These are phyloP conservation scores for Turritopsis dohrnii DNA, from an alignment of 30 jellyfish, hydroid and myxozoan genomes.

Conservation along the genomic window DNA sequence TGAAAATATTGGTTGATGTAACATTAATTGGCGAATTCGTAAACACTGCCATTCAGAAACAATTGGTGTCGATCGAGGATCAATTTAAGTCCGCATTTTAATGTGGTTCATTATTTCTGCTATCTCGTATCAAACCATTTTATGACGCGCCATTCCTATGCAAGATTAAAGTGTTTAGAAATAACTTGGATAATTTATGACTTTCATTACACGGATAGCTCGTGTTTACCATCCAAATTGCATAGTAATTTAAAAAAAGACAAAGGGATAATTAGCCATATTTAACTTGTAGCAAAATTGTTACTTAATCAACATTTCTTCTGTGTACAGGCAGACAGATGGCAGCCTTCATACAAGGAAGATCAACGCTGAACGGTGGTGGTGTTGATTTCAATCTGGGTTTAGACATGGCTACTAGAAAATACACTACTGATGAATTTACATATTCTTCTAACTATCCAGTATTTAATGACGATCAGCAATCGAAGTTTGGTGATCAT, in stretches of 20 bases:
- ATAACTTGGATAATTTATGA: not conserved
- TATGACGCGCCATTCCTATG: not conserved
- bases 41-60: not conserved
- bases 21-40: not conserved
- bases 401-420: conserved; percentile 19
- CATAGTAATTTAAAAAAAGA: not conserved
- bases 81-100: not conserved
- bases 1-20: not conserved
- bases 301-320: not conserved
- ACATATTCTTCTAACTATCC: conserved; percentile 13
- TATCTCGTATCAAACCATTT: not conserved
- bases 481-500: not conserved
- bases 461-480: conserved; percentile 16
- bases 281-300: not conserved
- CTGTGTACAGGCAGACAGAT: not conserved
- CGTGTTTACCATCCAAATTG: conserved; percentile 1
- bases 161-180: not conserved
- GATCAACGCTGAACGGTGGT: conserved; percentile 4
- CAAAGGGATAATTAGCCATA: conserved; percentile 16
- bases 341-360: conserved; percentile 17
- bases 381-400: not conserved
- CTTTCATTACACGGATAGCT: conserved; percentile 9
- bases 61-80: not conserved
- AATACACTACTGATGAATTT: conserved; percentile 14
- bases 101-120: not conserved